Evolutionary conservation across 2,888 invertebrate genomes (phyloP), one percentile per base, ranked within the genome.

Genomic region (Dolichomitus sp.): DNA sequence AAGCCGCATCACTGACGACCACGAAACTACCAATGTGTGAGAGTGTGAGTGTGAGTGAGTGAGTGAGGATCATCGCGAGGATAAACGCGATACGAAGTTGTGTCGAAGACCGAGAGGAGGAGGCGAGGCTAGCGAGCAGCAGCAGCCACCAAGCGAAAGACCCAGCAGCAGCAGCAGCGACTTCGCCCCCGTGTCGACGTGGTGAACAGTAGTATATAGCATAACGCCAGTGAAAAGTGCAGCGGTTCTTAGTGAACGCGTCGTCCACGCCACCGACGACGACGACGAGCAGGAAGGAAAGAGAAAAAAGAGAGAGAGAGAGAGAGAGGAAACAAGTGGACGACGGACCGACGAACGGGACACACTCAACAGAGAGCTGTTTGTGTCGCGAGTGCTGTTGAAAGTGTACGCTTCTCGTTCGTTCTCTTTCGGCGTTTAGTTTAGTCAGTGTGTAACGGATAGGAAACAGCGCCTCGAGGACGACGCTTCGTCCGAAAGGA

Each of bases 161-260:
- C 59, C 45, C 66, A 75, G 66, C 66, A 45, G 63, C 50, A 68
- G 79, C 74, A 70, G 65, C 79, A 70, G 82, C 75, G 79, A 83
- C 75, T 83, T 83, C 70, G 79, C 70, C 75, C 82, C 74, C 73
- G 79, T 68, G 82, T 83, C 82, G 82, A 83, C 82, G 82, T 83
- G 82, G 82, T 83, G 70, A 72, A 83, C 57, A 72, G 65, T 72
- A 57, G 37, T 37, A 17, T 81, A 70, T 68, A 78, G 73, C 65
- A 59, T 63, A 37, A 45, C 45, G 61, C 48, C 30, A 69, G 52
- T 33, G 59, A 75, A 70, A 66, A 50, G 52, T 23, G 17, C 30
- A 70, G 48, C 45, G 54, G 27, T 17, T 75, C 33, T 52, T 50
- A 37, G 48, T 59, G 40, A 54, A 50, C 69, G 74, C 74, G 70